Conservation (phyloP, 2,113 vertebrate species). For the Aleadryas rufinucha region DNA sequence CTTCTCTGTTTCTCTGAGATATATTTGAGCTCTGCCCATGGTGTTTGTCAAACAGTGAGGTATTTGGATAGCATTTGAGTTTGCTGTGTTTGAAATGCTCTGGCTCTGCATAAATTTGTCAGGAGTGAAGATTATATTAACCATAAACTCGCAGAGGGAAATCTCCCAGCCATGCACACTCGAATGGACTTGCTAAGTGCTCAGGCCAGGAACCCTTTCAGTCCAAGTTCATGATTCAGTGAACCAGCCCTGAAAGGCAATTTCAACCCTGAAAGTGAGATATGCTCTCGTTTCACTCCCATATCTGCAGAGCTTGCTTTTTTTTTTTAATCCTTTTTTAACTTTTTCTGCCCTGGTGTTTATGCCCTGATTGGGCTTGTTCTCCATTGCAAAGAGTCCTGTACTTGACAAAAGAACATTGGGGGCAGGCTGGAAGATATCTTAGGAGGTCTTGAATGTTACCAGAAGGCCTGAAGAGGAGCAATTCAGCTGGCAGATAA, state of each 20-base stretch:
- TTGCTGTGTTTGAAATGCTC: neutral
- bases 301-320: neutral
- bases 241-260: neutral
- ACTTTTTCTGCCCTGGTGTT: neutral
- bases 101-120: conserved; percentile 32
- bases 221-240: neutral
- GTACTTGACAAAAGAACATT: neutral
- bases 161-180: neutral
- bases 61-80: neutral
- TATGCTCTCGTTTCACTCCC: neutral
- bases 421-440: neutral
- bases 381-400: neutral
- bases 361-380: neutral
- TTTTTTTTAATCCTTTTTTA: neutral
- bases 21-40: neutral
- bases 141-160: neutral
- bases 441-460: neutral
- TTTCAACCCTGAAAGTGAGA: conserved; percentile 5
- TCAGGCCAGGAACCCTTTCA: neutral
- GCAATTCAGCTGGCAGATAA: conserved; percentile 12
- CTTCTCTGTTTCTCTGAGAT: neutral
- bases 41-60: neutral
- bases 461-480: neutral
- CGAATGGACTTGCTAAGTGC: neutral
- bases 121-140: conserved; percentile 7